phyloP scores from a whole-genome alignment of 2,888 invertebrate species.

The Melangyna quadrimaculata region DNA sequence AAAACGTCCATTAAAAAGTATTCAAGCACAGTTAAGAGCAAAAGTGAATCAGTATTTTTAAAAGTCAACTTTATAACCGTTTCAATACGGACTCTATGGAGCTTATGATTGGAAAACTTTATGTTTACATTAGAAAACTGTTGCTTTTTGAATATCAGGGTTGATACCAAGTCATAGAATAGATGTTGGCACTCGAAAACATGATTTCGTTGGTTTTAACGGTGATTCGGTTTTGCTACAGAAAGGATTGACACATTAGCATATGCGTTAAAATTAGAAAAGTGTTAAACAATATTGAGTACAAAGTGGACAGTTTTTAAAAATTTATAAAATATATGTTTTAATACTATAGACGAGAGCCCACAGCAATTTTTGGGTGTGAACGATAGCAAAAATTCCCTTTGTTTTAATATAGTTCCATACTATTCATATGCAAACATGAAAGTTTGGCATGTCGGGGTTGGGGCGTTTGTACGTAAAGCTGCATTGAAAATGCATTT shows the following conservation, averaged over 20 bases:
- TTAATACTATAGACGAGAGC: too few relatives aligned
- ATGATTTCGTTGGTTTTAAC: not conserved
- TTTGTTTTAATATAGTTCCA: too few relatives aligned
- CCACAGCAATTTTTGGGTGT: too few relatives aligned
- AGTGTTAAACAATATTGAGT: not conserved
- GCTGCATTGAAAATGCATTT: too few relatives aligned
- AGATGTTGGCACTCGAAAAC: too few relatives aligned
- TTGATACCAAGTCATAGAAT: fast-evolving
- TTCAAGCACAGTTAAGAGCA: constrained; percentile 22
- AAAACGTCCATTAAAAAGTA: not conserved
- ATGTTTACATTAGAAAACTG: not conserved
- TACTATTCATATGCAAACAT: too few relatives aligned
- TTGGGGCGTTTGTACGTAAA: too few relatives aligned
- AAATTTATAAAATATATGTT: too few relatives aligned
- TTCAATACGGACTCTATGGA: not conserved
- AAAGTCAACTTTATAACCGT: not conserved
- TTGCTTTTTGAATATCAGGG: too few relatives aligned
- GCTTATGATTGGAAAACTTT: not conserved
- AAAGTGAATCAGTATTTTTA: not conserved
- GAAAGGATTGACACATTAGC: not conserved
- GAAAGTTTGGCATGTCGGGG: too few relatives aligned
- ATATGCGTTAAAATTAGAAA: not conserved
- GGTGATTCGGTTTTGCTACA: not conserved
- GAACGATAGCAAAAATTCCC: too few relatives aligned
- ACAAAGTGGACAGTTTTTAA: too few relatives aligned